These are phyloP conservation scores for Hirtodrosophila alboralis DNA, from an alignment of 2,888 invertebrate species.

Conservation along the genomic window DNA sequence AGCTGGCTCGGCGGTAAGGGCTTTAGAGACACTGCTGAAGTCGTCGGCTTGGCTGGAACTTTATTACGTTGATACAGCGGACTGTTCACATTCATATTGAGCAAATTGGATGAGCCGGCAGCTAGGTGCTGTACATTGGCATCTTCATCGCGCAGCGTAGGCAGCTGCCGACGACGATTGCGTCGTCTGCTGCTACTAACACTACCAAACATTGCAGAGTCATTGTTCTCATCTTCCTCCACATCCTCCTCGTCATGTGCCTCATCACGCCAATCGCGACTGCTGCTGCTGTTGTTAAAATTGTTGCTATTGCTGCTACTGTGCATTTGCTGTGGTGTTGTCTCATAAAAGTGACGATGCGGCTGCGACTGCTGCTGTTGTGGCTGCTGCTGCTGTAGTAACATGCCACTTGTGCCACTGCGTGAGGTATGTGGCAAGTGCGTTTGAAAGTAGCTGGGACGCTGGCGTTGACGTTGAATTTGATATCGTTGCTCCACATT, in stretches of 20 bases:
- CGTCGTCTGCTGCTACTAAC: conserved; percentile 46
- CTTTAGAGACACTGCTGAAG: conserved; percentile 63
- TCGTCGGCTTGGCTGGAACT: conserved; percentile 74
- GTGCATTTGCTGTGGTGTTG: conserved; percentile 57
- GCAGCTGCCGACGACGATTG: conserved; percentile 50
- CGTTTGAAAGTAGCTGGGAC: conserved; percentile 60
- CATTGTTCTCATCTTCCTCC: conserved; percentile 71
- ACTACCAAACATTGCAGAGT: conserved; percentile 47
- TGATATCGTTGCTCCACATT: conserved; percentile 83
- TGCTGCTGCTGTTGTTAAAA: conserved; percentile 65
- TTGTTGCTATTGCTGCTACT: conserved; percentile 67
- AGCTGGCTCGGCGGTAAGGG: conserved; percentile 55
- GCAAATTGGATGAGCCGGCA: conserved; percentile 57
- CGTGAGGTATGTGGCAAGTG: conserved; percentile 36
- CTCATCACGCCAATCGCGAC: conserved; percentile 72
- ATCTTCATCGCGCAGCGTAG: conserved; percentile 51
- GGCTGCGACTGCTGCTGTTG: conserved; percentile 52
- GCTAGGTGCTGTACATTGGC: conserved; percentile 30
- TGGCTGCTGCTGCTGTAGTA: conserved; percentile 52
- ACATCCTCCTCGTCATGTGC: conserved; percentile 61
- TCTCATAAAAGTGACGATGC: conserved; percentile 65
- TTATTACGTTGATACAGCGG: conserved; percentile 81
- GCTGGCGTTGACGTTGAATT: conserved; percentile 81
- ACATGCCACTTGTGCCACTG: conserved; percentile 26
- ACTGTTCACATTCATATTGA: conserved; percentile 82